Percentiles rank a stretch among this genome's conserved stretches.
Conservation (phyloP, 2,797 vertebrate genomes). For the Orientallactaga sibirica region DNA sequence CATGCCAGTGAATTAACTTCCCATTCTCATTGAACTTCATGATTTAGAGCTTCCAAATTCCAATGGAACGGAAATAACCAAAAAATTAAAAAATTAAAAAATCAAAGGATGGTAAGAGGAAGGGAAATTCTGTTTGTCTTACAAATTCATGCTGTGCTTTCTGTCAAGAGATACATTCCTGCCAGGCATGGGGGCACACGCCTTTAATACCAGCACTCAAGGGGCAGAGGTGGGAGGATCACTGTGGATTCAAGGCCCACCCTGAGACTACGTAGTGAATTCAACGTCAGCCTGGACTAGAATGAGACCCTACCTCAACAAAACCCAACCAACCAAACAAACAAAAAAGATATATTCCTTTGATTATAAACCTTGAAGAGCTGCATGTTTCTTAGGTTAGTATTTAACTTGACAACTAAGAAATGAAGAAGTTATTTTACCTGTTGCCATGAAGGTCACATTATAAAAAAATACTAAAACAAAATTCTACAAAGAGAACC, state of each 20-base stretch:
- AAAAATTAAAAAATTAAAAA: neutral
- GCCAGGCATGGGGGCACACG: too few species aligned
- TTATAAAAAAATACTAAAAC: slow-evolving; percentile 13
- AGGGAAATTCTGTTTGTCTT: neutral
- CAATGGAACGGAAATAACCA: neutral
- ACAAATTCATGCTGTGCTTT: neutral
- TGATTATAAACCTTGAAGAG: neutral
- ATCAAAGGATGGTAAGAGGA: neutral
- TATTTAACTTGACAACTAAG: neutral
- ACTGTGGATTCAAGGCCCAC: too few species aligned
- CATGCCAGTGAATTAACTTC: neutral
- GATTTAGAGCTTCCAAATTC: neutral
- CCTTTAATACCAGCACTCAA: too few species aligned
- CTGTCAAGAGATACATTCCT: neutral
- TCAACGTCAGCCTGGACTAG: too few species aligned
- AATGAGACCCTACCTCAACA: too few species aligned
- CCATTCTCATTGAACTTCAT: neutral
- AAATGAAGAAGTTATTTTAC: neutral
- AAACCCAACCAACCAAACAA: too few species aligned
- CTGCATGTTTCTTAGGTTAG: neutral
- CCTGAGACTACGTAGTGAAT: too few species aligned
- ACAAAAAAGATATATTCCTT: neutral
- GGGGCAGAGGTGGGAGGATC: too few species aligned
- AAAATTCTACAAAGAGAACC: neutral
- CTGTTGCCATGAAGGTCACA: neutral